Conservation (phyloP, 1,140 invertebrate species). For the Laupala kohalensis region DNA sequence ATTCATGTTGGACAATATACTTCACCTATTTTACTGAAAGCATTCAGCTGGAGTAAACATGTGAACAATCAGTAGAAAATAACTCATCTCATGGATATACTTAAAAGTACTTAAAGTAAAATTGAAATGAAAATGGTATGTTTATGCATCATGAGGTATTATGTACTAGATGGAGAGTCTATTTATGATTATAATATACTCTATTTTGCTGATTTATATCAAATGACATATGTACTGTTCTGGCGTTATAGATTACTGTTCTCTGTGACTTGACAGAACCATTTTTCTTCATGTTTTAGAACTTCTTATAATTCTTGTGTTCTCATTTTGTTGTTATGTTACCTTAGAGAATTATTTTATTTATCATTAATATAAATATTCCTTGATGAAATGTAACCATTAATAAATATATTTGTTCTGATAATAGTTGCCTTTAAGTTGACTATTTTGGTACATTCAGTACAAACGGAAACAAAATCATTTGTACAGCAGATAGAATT, state of each 20-base stretch:
- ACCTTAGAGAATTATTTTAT: background rate
- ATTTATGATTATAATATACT: background rate
- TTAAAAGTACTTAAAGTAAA: background rate
- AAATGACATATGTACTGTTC: background rate
- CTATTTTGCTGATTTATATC: background rate
- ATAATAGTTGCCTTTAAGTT: no score
- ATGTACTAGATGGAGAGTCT: background rate
- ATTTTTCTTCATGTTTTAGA: background rate
- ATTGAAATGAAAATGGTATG: background rate
- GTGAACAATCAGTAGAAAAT: background rate
- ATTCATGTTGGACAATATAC: background rate
- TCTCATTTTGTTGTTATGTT: background rate
- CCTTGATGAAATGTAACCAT: no score
- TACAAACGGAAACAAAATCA: background rate
- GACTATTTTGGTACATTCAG: no score
- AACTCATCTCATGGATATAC: background rate
- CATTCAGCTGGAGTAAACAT: background rate
- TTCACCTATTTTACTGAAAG: background rate
- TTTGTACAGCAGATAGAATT: background rate
- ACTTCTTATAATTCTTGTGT: background rate
- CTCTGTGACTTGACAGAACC: background rate
- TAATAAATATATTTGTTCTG: no score
- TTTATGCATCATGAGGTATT: background rate
- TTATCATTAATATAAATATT: background rate
- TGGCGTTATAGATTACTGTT: background rate